Evolutionary conservation across 2,797 vertebrate species (phyloP).

Genomic region (Danionella dracula): DNA sequence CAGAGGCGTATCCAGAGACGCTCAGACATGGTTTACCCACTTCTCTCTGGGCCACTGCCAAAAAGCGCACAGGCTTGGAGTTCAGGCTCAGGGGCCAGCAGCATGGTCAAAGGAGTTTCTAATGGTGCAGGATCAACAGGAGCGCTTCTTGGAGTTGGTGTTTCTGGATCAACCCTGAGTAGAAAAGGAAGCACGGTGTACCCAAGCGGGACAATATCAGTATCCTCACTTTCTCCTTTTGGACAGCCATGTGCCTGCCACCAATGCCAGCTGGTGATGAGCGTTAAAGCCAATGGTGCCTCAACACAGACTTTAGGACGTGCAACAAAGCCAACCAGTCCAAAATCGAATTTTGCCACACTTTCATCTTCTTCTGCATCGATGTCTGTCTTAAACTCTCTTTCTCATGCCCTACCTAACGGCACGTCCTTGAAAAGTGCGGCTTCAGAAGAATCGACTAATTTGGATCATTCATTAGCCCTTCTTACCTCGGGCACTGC

Average conservation of each 20-base stretch:
- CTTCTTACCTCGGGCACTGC: constrained; percentile 60
- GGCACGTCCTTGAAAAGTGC: constrained; percentile 61
- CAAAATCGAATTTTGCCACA: constrained; percentile 44
- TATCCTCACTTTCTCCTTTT: constrained; percentile 42
- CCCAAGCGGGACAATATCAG: constrained; percentile 54
- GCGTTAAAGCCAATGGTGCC: constrained; percentile 73
- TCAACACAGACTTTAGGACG: constrained; percentile 48
- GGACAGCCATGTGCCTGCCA: constrained; percentile 81
- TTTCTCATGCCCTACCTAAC: constrained; percentile 69
- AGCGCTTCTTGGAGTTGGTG: constrained; percentile 67
- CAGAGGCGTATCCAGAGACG: constrained; percentile 84
- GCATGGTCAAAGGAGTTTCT: constrained; percentile 35
- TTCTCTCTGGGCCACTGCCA: constrained; percentile 76
- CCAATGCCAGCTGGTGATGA: constrained; percentile 88
- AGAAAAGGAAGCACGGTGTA: constrained; percentile 50
- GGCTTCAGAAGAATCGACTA: constrained; percentile 43
- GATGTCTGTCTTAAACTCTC: constrained; percentile 54
- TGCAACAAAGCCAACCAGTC: constrained; percentile 32
- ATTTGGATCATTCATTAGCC: constrained; percentile 67
- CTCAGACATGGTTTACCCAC: constrained; percentile 82
- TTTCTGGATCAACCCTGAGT: constrained; percentile 60
- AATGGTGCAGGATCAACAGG: constrained; percentile 53
- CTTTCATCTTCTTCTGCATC: constrained; percentile 39
- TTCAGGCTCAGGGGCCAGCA: constrained; percentile 54
- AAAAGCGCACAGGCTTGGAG: constrained; percentile 67